Evolutionary conservation across 2,888 invertebrate species (phyloP).

Genomic region (Melangyna quadrimaculata): DNA sequence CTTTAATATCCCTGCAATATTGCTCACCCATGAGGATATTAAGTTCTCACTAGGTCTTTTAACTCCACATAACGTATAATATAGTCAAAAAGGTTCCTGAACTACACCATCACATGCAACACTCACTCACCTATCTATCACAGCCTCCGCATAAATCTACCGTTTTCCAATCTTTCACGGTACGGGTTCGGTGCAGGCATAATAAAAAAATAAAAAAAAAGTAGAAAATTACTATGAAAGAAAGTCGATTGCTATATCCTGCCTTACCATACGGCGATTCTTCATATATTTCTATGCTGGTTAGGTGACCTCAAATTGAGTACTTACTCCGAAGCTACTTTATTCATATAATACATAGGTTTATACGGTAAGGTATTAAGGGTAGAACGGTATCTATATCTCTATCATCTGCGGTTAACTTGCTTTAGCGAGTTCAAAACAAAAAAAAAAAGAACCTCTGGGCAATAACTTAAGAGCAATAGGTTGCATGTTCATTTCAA

Average conservation of each 20-base stretch:
- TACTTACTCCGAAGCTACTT: conserved; percentile 47
- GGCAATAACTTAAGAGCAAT: conserved; percentile 69
- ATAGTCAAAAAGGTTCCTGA: conserved; percentile 30
- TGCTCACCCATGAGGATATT: conserved; percentile 69
- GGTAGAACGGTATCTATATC: conserved; percentile 34
- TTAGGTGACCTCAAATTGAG: conserved; percentile 67
- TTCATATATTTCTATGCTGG: conserved; percentile 8
- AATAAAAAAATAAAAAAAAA: neutral
- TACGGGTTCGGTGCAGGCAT: neutral
- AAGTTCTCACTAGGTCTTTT: conserved; percentile 63
- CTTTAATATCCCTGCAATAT: conserved; percentile 66
- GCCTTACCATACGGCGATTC: conserved; percentile 21
- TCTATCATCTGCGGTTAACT: conserved; percentile 58
- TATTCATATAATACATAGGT: neutral
- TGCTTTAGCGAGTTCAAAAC: neutral
- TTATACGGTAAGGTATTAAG: neutral
- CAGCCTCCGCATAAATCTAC: conserved; percentile 70
- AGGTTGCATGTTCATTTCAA: conserved; percentile 57
- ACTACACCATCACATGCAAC: conserved; percentile 21
- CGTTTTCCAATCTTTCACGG: conserved; percentile 67
- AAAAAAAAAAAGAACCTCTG: conserved; percentile 41
- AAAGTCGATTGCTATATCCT: conserved; percentile 44
- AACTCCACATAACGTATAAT: conserved; percentile 19
- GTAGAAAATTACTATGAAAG: neutral
- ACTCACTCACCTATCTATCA: conserved; percentile 68